These are phyloP conservation scores for Hesperophylax magnus DNA, from an alignment of 1,140 invertebrate genomes.

Conservation along the genomic window DNA sequence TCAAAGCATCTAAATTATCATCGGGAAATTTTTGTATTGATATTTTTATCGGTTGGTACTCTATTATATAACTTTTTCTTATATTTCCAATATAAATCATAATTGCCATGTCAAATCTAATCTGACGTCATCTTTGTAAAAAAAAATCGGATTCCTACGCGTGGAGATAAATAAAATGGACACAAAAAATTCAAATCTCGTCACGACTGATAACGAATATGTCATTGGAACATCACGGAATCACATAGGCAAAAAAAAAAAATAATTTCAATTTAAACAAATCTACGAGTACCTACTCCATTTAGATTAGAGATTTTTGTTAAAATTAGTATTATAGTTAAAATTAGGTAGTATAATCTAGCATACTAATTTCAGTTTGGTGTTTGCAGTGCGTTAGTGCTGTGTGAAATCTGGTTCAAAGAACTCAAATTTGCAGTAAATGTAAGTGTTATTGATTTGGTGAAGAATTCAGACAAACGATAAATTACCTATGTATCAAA, in stretches of 20 bases:
- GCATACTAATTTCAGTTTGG: not conserved
- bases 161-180: not conserved
- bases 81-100: too few relatives aligned
- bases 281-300: too few relatives aligned
- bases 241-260: constrained; percentile 3
- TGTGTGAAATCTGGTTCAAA: not conserved
- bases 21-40: too few relatives aligned
- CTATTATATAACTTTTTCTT: too few relatives aligned
- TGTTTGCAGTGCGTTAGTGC: not conserved
- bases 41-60: too few relatives aligned
- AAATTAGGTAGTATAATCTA: too few relatives aligned
- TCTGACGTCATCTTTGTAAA: not conserved
- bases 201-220: not conserved
- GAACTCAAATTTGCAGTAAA: not conserved
- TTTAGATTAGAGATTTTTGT: too few relatives aligned
- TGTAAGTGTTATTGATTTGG: not conserved
- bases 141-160: not conserved
- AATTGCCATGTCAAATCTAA: not conserved
- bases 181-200: too few relatives aligned
- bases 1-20: too few relatives aligned
- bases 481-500: too few relatives aligned
- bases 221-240: not conserved
- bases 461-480: not conserved
- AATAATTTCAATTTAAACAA: not conserved
- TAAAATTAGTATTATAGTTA: too few relatives aligned